Conservation (phyloP, 2,113 vertebrate species). For the Brachypteracias leptosomus region DNA sequence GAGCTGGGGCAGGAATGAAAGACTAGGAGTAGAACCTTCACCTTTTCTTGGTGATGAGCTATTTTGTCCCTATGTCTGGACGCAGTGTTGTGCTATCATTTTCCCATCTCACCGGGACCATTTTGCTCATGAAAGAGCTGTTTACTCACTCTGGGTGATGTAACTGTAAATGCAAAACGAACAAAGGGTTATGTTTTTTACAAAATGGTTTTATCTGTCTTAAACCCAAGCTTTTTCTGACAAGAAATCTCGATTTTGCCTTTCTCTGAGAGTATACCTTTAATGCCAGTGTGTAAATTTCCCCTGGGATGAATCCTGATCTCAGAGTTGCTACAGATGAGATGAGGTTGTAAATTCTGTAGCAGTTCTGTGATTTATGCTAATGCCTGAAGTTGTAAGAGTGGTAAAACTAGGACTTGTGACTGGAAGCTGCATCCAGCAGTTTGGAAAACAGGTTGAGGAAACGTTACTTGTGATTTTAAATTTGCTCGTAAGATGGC, state of each 20-base stretch:
- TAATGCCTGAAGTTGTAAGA: neutral
- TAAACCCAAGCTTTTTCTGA: neutral
- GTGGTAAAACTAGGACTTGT: neutral
- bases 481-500: constrained; percentile 9
- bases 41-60: neutral
- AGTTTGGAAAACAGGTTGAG: neutral
- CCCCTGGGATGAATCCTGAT: neutral
- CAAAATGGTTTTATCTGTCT: neutral
- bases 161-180: neutral
- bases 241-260: neutral
- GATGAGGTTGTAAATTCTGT: neutral
- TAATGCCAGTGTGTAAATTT: neutral
- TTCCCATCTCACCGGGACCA: neutral
- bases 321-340: neutral
- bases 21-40: neutral
- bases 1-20: neutral
- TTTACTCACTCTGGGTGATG: neutral
- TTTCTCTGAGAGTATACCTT: neutral
- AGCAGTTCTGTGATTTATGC: neutral
- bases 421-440: neutral
- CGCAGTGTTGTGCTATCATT: neutral
- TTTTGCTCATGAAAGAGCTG: neutral
- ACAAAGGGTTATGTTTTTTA: neutral
- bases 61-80: neutral
- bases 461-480: neutral